These are phyloP conservation scores for Ostrea edulis DNA, from an alignment of 1,140 invertebrate species.

Conservation along the genomic window DNA sequence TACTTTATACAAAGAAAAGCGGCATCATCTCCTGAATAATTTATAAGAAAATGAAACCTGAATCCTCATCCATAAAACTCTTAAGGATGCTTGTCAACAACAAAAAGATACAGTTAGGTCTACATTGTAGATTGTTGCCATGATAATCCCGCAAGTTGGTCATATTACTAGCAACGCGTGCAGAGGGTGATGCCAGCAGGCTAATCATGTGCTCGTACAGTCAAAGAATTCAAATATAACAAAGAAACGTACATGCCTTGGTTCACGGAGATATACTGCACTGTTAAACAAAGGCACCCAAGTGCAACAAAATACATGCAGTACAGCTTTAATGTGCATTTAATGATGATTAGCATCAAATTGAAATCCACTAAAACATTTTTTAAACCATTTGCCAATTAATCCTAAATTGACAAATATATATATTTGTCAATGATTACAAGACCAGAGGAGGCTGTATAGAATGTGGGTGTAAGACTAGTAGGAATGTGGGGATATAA, in stretches of 20 bases:
- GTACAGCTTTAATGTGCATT: not conserved
- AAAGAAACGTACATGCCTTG: not conserved
- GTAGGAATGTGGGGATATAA: no score
- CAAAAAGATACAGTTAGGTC: conserved; percentile 23
- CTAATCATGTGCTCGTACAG: not conserved
- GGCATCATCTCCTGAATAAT: conserved; percentile 27
- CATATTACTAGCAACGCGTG: not conserved
- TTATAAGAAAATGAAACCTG: not conserved
- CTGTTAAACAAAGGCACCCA: not conserved
- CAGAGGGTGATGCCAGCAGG: conserved; percentile 13
- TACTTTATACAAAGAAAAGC: not conserved
- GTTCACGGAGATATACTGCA: not conserved
- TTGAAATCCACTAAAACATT: not conserved
- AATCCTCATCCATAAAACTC: not conserved
- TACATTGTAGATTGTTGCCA: conserved; percentile 9
- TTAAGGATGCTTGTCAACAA: conserved; percentile 10
- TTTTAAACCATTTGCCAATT: not conserved
- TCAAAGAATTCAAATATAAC: not conserved
- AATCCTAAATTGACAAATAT: no score
- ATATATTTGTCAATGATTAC: not conserved
- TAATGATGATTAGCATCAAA: not conserved
- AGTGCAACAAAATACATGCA: not conserved
- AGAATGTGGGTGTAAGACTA: no score
- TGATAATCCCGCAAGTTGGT: not conserved
- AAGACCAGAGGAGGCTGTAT: no score